phyloP scores from a whole-genome alignment of 2,797 vertebrate species.

The Sphaeramia orbicularis region DNA sequence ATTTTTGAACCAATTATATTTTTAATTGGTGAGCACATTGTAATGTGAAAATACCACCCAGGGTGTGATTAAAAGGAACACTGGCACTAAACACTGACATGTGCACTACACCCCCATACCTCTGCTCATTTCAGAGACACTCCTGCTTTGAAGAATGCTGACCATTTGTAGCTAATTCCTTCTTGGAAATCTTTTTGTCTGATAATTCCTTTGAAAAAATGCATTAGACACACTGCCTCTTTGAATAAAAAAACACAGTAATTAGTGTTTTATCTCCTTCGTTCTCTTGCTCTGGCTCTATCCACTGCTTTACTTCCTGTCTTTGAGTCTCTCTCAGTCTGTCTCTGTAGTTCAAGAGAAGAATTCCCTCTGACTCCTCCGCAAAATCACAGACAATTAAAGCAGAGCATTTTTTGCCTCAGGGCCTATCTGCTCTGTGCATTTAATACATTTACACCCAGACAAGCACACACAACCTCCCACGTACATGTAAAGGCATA shows the following conservation, averaged over 20 bases:
- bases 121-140: constrained; percentile 12
- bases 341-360: constrained; percentile 51
- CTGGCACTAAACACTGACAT: constrained; percentile 15
- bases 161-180: constrained; percentile 33
- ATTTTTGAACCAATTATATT: no score
- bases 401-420: constrained; percentile 42
- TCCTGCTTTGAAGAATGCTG: constrained; percentile 15
- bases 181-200: constrained; percentile 10
- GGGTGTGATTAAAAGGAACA: background rate
- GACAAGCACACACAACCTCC: constrained; percentile 8
- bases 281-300: constrained; percentile 27
- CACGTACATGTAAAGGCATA: constrained; percentile 15
- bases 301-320: constrained; percentile 10
- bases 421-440: constrained; percentile 43
- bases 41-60: background rate
- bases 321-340: constrained; percentile 25
- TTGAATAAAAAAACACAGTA: constrained; percentile 45
- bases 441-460: constrained; percentile 46
- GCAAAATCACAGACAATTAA: constrained; percentile 69
- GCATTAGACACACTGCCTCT: constrained; percentile 20
- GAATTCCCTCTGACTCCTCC: constrained; percentile 61
- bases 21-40: background rate
- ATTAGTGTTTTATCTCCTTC: constrained; percentile 65
- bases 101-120: background rate
- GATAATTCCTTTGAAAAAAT: constrained; percentile 49